These are phyloP conservation scores for Ichneumon xanthorius DNA, from an alignment of 2,888 invertebrate genomes.

Conservation along the genomic window DNA sequence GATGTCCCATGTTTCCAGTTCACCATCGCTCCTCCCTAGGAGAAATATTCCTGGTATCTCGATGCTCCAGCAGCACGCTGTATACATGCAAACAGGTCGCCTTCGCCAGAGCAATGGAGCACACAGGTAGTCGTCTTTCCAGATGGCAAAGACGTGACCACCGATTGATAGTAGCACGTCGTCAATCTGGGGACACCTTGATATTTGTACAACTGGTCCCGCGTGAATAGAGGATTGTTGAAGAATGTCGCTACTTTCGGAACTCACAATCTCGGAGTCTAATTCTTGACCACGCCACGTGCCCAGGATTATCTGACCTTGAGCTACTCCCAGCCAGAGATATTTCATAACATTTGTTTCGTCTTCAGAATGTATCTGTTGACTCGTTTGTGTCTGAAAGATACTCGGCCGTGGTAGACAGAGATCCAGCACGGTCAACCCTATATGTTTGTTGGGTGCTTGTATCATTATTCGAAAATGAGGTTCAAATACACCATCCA, in stretches of 20 bases:
- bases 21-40: constrained; percentile 90
- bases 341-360: constrained; percentile 55
- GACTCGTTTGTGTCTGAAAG: constrained; percentile 31
- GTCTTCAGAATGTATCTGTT: constrained; percentile 36
- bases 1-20: constrained; percentile 93
- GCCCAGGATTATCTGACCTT: constrained; percentile 82
- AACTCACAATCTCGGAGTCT: constrained; percentile 87
- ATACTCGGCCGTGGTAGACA: constrained; percentile 65
- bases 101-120: constrained; percentile 89
- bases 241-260: constrained; percentile 85
- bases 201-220: constrained; percentile 88
- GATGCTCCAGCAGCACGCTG: constrained; percentile 91
- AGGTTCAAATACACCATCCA: constrained; percentile 82
- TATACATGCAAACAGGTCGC: constrained; percentile 86
- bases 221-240: constrained; percentile 87
- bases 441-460: constrained; percentile 55
- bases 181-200: constrained; percentile 88
- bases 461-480: constrained; percentile 57
- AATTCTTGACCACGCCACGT: constrained; percentile 90
- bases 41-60: constrained; percentile 90
- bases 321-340: constrained; percentile 77
- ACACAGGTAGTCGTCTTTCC: constrained; percentile 88
- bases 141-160: constrained; percentile 90
- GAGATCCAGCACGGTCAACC: constrained; percentile 68
- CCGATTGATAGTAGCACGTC: constrained; percentile 91